Base-by-base conservation (phyloP, 2,113 vertebrate species). In the Poecile atricapillus region DNA sequence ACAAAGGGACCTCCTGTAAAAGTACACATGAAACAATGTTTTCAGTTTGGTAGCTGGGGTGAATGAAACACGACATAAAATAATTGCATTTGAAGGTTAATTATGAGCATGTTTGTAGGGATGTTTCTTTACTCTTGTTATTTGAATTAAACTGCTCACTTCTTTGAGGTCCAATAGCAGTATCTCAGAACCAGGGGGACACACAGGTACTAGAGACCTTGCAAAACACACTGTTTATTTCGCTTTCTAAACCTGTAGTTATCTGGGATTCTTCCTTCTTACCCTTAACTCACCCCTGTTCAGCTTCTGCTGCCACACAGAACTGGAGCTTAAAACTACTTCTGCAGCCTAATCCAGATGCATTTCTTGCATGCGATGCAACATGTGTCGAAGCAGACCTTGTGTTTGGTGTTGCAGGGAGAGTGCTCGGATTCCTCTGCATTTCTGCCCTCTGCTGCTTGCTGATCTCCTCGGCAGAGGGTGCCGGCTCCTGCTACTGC, bases 371-470 rank as follows among this genome's bases (percentile, higher is more conserved):
- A 4, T 22, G 71, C 53, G 31, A 0, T 75, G 50, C 65, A 58
- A 49, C 1, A 1, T 9, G 63, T 89, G 63, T 83, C 4, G 16
- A 73, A 78, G 91, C 53, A 79, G 68, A 65, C 62, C 24, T 82
- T 73, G 70, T 77, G 43, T 91, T 70, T 23, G 19, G 79, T 67
- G 83, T 64, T 94, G 33, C 73, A 93, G 65, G 19, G 76, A 87
- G 82, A 35, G 17, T 84, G 79, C 94, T 95, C 25, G 6, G 52
- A 89, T 90, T 97, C 91, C 87, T 55, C 86, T 88, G 83, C 93
- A 73, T 83, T 93, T 94, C 70, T 33, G 31, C 88, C 70, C 69
- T 84, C 86, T 94, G 75, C 93, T 93, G 90, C 88, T 89, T 87
- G 73, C 44, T 96, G 87, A 97, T 97, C 73, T 69, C 79, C 91